These are phyloP conservation scores for Eupleurogrammus muticus DNA, from an alignment of 2,797 vertebrate genomes.

Conservation along the genomic window DNA sequence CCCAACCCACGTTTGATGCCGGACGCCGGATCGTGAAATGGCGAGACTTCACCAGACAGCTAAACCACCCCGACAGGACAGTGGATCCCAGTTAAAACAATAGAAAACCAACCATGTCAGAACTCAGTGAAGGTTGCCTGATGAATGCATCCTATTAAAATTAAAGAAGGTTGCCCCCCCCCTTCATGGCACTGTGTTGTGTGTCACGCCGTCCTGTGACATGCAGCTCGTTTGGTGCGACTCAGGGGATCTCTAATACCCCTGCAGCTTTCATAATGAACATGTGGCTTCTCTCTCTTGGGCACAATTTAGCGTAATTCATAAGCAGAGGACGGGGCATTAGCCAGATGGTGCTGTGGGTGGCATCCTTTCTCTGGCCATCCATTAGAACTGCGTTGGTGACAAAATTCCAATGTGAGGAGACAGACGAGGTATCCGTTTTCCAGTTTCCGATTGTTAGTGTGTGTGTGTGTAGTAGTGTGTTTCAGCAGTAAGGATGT, in stretches of 20 bases:
- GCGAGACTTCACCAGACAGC: conserved; percentile 19
- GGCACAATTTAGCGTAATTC: conserved; percentile 84
- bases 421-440: conserved; percentile 67
- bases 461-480: neutral
- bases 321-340: conserved; percentile 83
- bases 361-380: conserved; percentile 82
- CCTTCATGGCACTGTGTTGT: conserved; percentile 67
- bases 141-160: conserved; percentile 75
- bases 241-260: conserved; percentile 83
- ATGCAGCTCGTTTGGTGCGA: conserved; percentile 77
- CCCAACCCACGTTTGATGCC: neutral
- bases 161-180: conserved; percentile 47
- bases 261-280: conserved; percentile 85
- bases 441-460: conserved; percentile 41
- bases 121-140: conserved; percentile 70
- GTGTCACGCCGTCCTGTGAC: conserved; percentile 78
- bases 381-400: conserved; percentile 75
- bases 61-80: conserved; percentile 31
- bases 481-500: conserved; percentile 15
- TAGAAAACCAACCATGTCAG: conserved; percentile 45
- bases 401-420: conserved; percentile 75
- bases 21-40: conserved; percentile 5
- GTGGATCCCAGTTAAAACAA: conserved; percentile 56
- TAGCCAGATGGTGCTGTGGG: conserved; percentile 85
- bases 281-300: conserved; percentile 84